Conservation (phyloP, 2,888 invertebrate genomes). For the Diaphora mendica region DNA sequence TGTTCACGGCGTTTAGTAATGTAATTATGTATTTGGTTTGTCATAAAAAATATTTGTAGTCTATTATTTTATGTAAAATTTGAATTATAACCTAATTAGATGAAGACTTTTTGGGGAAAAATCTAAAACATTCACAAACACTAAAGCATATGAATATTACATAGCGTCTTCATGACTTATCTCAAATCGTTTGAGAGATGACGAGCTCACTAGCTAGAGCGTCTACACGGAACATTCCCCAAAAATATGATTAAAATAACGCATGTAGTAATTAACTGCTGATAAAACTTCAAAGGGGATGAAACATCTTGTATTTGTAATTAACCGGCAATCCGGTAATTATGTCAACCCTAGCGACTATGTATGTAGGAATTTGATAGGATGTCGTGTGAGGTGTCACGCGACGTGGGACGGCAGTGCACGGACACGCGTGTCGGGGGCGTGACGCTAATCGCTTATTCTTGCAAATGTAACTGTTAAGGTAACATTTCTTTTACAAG, state of each 20-base stretch:
- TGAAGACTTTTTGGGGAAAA: not conserved
- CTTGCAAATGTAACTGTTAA: slow-evolving; percentile 34
- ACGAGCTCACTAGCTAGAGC: not conserved
- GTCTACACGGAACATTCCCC: not conserved
- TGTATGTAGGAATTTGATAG: slow-evolving; percentile 8
- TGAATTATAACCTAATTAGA: not conserved
- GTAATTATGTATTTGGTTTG: too few species aligned
- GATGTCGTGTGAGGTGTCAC: not conserved
- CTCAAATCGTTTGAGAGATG: not conserved
- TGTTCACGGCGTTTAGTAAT: not conserved
- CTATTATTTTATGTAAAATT: too few species aligned
- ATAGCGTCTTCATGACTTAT: not conserved
- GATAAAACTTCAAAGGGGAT: not conserved
- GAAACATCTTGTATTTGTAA: not conserved
- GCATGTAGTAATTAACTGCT: not conserved
- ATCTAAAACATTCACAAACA: not conserved
- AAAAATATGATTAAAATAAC: not conserved
- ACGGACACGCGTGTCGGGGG: slow-evolving; percentile 4
- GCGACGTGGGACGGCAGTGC: not conserved
- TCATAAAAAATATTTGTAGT: not conserved
- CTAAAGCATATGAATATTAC: not conserved
- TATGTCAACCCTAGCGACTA: slow-evolving; percentile 5
- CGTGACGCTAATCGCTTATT: slow-evolving; percentile 40
- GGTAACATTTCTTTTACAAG: slow-evolving; percentile 7
- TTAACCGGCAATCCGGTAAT: not conserved